These are phyloP conservation scores for Bhutanitis thaidina DNA, from an alignment of 2,888 invertebrate genomes.

Conservation along the genomic window DNA sequence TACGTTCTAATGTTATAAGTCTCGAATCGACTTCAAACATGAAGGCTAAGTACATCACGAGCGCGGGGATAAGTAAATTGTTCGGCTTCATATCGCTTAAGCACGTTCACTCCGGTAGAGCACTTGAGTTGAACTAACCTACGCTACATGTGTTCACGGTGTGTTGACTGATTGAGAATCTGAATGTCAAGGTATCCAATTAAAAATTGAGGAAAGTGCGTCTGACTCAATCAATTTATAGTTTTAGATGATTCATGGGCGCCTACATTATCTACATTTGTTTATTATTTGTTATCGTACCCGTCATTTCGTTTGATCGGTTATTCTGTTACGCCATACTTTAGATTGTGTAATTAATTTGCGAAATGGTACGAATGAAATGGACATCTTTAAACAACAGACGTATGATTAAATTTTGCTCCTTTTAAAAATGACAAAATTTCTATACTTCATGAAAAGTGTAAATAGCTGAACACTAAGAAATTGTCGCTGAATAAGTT, in stretches of 20 bases:
- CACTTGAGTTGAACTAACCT: not conserved
- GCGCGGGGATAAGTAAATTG: not conserved
- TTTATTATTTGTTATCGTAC: too few species aligned
- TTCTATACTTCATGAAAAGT: too few species aligned
- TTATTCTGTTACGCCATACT: too few species aligned
- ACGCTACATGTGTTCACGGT: not conserved
- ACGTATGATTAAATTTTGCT: too few species aligned
- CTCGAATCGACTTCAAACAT: not conserved
- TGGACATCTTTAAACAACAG: too few species aligned
- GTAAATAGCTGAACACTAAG: too few species aligned
- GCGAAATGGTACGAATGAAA: too few species aligned
- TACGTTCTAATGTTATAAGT: not conserved
- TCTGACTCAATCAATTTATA: conserved; percentile 4
- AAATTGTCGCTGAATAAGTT: too few species aligned
- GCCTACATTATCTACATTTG: not conserved
- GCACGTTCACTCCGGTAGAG: not conserved
- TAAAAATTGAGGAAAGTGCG: conserved; percentile 7
- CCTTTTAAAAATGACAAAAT: too few species aligned
- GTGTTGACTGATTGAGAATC: not conserved
- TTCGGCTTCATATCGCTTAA: not conserved
- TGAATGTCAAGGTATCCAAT: not conserved
- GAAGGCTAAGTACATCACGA: not conserved
- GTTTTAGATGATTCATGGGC: not conserved
- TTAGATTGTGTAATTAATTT: too few species aligned
- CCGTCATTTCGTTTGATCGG: too few species aligned